phyloP scores from a whole-genome alignment of 2,113 vertebrate species.

The Nibea albiflora region DNA sequence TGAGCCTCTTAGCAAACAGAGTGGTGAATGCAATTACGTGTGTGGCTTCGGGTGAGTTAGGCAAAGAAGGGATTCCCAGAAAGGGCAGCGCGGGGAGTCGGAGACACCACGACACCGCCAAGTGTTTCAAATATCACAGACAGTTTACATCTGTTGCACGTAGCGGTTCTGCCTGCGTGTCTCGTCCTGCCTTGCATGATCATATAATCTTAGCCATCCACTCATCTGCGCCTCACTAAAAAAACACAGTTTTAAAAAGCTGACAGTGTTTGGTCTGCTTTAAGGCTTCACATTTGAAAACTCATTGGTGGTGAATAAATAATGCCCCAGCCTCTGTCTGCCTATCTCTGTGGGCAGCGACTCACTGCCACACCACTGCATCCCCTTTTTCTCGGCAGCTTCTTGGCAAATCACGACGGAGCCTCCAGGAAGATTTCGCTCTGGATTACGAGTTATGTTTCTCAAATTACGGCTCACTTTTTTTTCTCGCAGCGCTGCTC shows the following conservation, averaged over 20 bases:
- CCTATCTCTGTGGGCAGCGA: not conserved
- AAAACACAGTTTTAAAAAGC: not conserved
- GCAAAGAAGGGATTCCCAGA: no score
- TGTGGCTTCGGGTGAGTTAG: no score
- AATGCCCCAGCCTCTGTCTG: not conserved
- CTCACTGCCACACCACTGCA: not conserved
- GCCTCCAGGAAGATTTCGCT: not conserved
- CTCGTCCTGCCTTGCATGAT: no score
- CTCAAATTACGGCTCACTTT: not conserved
- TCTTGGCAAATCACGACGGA: constrained; percentile 8
- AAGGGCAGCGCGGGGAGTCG: no score
- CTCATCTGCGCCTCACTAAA: not conserved
- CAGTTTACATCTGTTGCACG: no score
- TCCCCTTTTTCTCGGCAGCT: not conserved
- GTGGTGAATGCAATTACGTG: no score
- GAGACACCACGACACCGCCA: no score
- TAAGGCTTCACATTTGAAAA: not conserved
- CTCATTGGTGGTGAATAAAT: not conserved
- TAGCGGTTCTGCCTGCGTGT: no score
- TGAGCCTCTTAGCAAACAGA: no score
- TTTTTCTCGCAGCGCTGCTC: not conserved
- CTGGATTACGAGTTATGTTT: not conserved
- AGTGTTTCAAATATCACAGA: no score
- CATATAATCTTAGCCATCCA: no score
- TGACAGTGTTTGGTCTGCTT: not conserved